Conservation (phyloP, 2,888 invertebrate genomes). For the Callyntrura sp. region DNA sequence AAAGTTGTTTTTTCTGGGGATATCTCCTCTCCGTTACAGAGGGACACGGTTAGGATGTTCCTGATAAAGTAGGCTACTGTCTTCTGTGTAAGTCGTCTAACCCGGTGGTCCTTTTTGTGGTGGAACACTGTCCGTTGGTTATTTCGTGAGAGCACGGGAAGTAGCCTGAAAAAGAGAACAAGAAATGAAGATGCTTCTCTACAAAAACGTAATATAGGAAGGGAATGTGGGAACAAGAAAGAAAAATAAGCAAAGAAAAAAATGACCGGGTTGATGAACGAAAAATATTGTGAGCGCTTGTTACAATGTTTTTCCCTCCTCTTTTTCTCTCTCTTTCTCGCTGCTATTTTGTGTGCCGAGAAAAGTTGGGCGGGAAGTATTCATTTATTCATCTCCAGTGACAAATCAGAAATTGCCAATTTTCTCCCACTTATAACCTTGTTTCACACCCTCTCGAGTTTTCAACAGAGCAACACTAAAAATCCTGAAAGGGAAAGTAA, state of each 20-base stretch:
- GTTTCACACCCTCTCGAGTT: conserved; percentile 68
- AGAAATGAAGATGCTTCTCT: too few species aligned
- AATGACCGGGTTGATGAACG: conserved; percentile 16
- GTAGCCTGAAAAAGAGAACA: conserved; percentile 45
- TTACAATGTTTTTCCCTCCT: too few species aligned
- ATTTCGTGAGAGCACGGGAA: too few species aligned
- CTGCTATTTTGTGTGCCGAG: conserved; percentile 14
- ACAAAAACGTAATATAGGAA: too few species aligned
- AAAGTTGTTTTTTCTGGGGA: conserved; percentile 6
- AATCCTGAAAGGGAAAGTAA: background rate
- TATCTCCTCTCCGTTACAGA: conserved; percentile 58
- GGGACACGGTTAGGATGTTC: conserved; percentile 50
- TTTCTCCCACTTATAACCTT: conserved; percentile 43
- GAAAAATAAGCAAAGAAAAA: conserved; percentile 27
- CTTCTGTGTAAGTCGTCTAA: conserved; percentile 42
- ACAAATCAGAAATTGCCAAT: conserved; percentile 71
- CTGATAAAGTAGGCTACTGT: background rate
- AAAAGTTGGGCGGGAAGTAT: background rate
- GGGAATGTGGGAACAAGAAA: conserved; percentile 35
- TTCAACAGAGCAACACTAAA: conserved; percentile 57
- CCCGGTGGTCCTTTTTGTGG: conserved; percentile 41
- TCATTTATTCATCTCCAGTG: conserved; percentile 59
- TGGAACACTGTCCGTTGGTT: too few species aligned
- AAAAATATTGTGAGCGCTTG: conserved; percentile 13
- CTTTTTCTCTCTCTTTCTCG: background rate